A percentile compares a stretch with the other conserved stretches of the same genome.
Conservation (phyloP, 2,888 invertebrate species). For the Leuctra nigra region DNA sequence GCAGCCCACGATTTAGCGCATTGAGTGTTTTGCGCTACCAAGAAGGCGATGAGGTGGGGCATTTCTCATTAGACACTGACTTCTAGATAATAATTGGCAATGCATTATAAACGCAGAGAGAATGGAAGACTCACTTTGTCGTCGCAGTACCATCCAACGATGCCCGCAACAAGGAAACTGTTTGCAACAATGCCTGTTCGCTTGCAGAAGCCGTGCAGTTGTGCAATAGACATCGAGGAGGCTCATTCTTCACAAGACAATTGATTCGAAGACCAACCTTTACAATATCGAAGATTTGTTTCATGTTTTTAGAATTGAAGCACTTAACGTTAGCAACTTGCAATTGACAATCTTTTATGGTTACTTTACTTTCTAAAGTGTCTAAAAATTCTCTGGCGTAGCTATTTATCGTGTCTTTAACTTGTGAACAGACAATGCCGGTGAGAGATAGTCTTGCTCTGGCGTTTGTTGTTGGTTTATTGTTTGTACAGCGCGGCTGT, state of each 20-base stretch:
- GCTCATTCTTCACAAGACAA: background rate
- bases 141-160: background rate
- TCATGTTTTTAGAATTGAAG: background rate
- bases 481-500: background rate
- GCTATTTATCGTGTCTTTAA: background rate
- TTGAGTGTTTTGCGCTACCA: too few relatives aligned
- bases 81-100: too few relatives aligned
- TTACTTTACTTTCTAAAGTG: background rate
- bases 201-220: background rate
- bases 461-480: background rate
- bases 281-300: background rate
- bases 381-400: constrained; percentile 3
- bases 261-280: constrained; percentile 2
- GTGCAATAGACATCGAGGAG: background rate
- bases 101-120: too few relatives aligned
- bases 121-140: background rate
- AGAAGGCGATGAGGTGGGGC: background rate
- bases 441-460: constrained; percentile 5
- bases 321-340: constrained; percentile 9
- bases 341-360: background rate
- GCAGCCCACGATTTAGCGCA: too few relatives aligned
- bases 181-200: background rate
- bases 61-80: background rate
- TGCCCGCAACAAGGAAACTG: background rate
- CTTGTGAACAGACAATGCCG: constrained; percentile 1